Evolutionary conservation across 2,113 vertebrate genomes (phyloP).

Genomic region (Megaceryle maxima): DNA sequence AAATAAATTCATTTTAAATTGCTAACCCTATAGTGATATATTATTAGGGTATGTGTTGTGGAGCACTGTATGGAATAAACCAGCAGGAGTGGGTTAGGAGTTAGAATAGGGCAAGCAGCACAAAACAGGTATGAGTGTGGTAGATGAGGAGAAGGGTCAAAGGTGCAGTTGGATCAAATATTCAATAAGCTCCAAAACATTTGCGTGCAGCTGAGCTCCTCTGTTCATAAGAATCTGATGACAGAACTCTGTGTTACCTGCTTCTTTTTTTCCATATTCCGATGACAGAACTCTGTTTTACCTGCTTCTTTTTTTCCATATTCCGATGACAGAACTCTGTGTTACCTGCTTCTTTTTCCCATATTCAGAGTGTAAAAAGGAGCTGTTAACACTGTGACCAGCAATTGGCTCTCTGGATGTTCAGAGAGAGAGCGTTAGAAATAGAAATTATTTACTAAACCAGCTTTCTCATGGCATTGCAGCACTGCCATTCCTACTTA

Average conservation of each 20-base stretch:
- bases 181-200: not conserved
- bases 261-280: not conserved
- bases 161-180: not conserved
- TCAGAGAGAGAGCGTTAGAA: not conserved
- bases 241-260: not conserved
- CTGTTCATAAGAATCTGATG: not conserved
- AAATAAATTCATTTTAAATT: not conserved
- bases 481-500: not conserved
- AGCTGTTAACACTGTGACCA: not conserved
- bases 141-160: not conserved
- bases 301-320: not conserved
- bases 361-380: not conserved
- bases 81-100: not conserved
- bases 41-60: not conserved
- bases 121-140: not conserved
- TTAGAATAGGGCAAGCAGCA: not conserved
- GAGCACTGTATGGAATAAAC: not conserved
- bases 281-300: not conserved
- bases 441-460: not conserved
- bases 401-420: not conserved
- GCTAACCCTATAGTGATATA: accelerated
- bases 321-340: not conserved
- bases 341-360: not conserved
- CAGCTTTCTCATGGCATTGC: not conserved
- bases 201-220: not conserved